phyloP scores from a whole-genome alignment of 2,888 invertebrate species.

The Drosophila maculinotata region DNA sequence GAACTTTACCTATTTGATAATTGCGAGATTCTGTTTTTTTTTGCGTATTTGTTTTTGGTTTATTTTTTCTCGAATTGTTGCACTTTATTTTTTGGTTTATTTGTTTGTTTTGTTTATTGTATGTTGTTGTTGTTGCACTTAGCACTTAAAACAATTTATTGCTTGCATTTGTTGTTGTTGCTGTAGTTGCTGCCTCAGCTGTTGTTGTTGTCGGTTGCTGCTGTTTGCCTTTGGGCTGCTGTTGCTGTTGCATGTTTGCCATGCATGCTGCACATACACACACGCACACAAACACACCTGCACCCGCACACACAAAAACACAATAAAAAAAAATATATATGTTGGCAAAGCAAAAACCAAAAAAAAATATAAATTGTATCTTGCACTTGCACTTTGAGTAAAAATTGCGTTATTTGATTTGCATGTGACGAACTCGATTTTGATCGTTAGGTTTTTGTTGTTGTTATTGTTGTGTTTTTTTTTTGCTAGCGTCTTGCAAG shows the following conservation, averaged over 20 bases:
- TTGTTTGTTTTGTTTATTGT: constrained; percentile 7
- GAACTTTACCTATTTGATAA: constrained; percentile 74
- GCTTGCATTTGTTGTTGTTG: constrained; percentile 22
- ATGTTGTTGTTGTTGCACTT: constrained; percentile 25
- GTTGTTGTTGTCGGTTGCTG: constrained; percentile 17
- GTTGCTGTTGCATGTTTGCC: constrained; percentile 35
- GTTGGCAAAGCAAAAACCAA: constrained; percentile 22
- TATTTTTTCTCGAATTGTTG: constrained; percentile 8
- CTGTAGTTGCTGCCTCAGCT: constrained; percentile 9
- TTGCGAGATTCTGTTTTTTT: constrained; percentile 38
- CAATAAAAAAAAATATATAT: constrained; percentile 6
- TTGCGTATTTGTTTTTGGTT: constrained; percentile 1
- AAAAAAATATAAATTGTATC: too few relatives aligned
- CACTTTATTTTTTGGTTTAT: not conserved
- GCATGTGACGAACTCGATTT: not conserved
- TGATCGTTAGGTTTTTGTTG: not conserved
- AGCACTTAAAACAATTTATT: constrained; percentile 9
- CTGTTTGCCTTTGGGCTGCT: constrained; percentile 23
- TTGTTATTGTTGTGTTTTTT: not conserved
- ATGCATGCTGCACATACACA: constrained; percentile 44
- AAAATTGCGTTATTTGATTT: not conserved
- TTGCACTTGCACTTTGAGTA: too few relatives aligned
- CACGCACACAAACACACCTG: constrained; percentile 10
- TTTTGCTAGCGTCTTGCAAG: constrained; percentile 20
- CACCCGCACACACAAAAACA: constrained; percentile 2